Evolutionary conservation across 1,140 invertebrate species (phyloP), one percentile per base, ranked within the genome.

Genomic region (Camponotus vicinus): DNA sequence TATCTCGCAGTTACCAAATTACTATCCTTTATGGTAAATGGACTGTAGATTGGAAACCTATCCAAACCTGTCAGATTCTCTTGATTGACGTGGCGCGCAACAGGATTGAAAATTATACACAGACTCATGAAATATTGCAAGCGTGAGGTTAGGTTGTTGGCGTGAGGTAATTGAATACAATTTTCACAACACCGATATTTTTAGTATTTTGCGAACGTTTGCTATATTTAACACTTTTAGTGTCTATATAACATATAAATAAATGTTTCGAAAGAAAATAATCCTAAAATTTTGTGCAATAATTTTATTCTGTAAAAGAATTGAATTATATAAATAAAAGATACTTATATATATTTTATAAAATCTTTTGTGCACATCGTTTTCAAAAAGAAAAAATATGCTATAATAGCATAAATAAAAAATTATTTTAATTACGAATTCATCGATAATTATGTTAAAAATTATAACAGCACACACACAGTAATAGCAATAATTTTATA

Each of bases 1-100:
- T 49, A 69, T 42, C 27, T 37, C n/a, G n/a, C 85, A 57, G 63
- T 88, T 88, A 84, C 71, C 45, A 57, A 89, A 88, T 88, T 88
- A 89, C 88, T 64, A 84, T 71, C 49, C 55, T 57, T 21, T 49
- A 11, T 9, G 63, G 21, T 42, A 71, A 85, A 87, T 85, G 82
- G 49, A 34, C 79, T 77, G 59, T 78, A 61, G 70, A 69, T 61
- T 85, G 86, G 73, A 85, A 85, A 21, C 40, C 32, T 45, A 71
- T 55, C 57, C 80, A 21, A 63, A 64, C 13, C n/a, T 4, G 18
- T 5, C 66, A 40, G 59, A 75, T 67, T 70, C 52, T 18, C 11
- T 45, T 67, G 80, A 85, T 87, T 37, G 80, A 87, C 42, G 63
- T 13, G 27, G 52, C 84, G 52, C 27, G 2, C 42, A 37, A 8